Conservation (phyloP, 2,888 invertebrate genomes). For the Drosophila formosana region DNA sequence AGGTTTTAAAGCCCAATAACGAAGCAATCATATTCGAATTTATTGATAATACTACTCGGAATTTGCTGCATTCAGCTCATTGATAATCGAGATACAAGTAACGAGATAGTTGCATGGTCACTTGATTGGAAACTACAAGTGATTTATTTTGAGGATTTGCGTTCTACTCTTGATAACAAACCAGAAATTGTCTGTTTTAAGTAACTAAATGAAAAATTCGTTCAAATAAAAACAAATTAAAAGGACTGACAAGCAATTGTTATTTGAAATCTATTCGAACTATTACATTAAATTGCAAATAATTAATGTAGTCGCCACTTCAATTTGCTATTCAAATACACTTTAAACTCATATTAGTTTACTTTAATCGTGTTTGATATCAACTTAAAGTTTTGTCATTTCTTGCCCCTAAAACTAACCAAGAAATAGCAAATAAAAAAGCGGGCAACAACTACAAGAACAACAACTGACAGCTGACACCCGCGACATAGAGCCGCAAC, state of each 20-base stretch:
- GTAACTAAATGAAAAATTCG: not conserved
- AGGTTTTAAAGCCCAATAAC: constrained; percentile 48
- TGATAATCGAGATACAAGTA: constrained; percentile 38
- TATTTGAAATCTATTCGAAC: not conserved
- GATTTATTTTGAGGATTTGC: constrained; percentile 21
- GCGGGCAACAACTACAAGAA: constrained; percentile 24
- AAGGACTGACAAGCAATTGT: not conserved
- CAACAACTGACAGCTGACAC: constrained; percentile 53
- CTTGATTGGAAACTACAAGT: constrained; percentile 45
- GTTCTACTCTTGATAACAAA: too few relatives aligned
- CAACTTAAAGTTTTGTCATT: constrained; percentile 9
- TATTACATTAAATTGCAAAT: not conserved
- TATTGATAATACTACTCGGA: constrained; percentile 33
- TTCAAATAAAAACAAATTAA: too few relatives aligned
- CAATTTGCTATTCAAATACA: not conserved
- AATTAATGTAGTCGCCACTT: not conserved
- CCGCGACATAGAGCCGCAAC: constrained; percentile 51
- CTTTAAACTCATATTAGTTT: not conserved
- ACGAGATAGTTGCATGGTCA: constrained; percentile 36
- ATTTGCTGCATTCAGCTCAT: constrained; percentile 33
- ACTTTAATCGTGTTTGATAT: not conserved
- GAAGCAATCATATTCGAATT: constrained; percentile 54
- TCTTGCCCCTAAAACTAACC: constrained; percentile 20
- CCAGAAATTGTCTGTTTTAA: not conserved
- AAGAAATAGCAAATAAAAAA: constrained; percentile 28